phyloP scores from a whole-genome alignment of 2,797 vertebrate species.

The Florisuga fusca region DNA sequence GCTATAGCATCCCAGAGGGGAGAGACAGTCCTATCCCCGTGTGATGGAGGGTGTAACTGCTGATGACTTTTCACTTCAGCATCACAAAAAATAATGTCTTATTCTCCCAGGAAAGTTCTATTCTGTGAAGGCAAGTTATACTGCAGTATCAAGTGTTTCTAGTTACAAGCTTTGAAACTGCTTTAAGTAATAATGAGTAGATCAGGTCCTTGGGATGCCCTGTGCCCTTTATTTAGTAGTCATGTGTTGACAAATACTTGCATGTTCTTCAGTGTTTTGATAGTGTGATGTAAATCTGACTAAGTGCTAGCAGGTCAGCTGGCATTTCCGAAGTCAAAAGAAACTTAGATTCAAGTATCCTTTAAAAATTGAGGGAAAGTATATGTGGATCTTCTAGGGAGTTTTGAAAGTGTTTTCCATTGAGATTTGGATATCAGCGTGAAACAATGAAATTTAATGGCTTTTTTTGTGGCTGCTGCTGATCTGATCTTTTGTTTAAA shows the following conservation, averaged over 20 bases:
- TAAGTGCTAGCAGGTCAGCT: background rate
- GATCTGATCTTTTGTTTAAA: background rate
- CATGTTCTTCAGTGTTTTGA: background rate
- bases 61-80: background rate
- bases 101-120: background rate
- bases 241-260: background rate
- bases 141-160: background rate
- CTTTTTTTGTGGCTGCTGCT: background rate
- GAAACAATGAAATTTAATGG: background rate
- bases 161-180: background rate
- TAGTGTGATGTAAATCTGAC: background rate
- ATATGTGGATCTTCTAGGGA: background rate
- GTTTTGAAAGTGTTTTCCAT: background rate
- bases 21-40: background rate
- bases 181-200: background rate
- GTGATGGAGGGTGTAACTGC: background rate
- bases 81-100: background rate
- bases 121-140: background rate
- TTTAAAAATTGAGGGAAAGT: background rate
- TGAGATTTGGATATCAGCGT: background rate
- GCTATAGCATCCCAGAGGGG: background rate
- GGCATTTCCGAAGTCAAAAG: background rate
- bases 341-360: background rate
- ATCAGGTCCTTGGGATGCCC: background rate
- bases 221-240: background rate